These are phyloP conservation scores for Apolygus lucorum DNA, from an alignment of 1,140 invertebrate species.

Conservation along the genomic window DNA sequence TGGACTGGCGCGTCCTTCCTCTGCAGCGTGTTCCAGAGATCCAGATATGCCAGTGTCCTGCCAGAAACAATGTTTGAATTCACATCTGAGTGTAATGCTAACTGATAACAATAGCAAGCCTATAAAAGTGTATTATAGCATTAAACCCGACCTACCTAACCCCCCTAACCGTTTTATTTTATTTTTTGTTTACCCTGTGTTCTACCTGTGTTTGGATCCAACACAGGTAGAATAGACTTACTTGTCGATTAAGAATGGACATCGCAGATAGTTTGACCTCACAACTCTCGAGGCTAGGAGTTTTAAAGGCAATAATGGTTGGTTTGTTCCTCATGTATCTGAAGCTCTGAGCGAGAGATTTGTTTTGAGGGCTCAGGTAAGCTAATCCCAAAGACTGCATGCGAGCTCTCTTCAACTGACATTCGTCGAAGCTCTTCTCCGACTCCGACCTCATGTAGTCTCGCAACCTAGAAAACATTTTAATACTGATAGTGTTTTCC, in stretches of 20 bases:
- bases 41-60: slow-evolving; percentile 22
- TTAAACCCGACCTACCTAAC: slow-evolving; percentile 1
- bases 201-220: too few relatives aligned
- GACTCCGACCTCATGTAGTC: slow-evolving; percentile 68
- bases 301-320: slow-evolving; percentile 73
- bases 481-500: too few relatives aligned
- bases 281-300: slow-evolving; percentile 53
- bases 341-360: slow-evolving; percentile 67
- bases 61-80: too few relatives aligned
- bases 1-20: slow-evolving; percentile 22
- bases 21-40: slow-evolving; percentile 32
- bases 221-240: too few relatives aligned
- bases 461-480: slow-evolving; percentile 48
- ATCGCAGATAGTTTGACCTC: slow-evolving; percentile 40
- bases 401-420: slow-evolving; percentile 51
- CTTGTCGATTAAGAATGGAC: slow-evolving; percentile 32
- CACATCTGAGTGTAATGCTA: too few relatives aligned
- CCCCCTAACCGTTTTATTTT: too few relatives aligned
- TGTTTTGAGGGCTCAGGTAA: slow-evolving; percentile 64
- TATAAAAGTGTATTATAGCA: too few relatives aligned
- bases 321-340: slow-evolving; percentile 79
- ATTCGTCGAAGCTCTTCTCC: slow-evolving; percentile 62
- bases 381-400: slow-evolving; percentile 56
- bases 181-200: too few relatives aligned
- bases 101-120: too few relatives aligned